Evolutionary conservation across 2,888 invertebrate species (phyloP), one percentile per base, ranked within the genome.

Genomic region (Trissoscelio sp.): DNA sequence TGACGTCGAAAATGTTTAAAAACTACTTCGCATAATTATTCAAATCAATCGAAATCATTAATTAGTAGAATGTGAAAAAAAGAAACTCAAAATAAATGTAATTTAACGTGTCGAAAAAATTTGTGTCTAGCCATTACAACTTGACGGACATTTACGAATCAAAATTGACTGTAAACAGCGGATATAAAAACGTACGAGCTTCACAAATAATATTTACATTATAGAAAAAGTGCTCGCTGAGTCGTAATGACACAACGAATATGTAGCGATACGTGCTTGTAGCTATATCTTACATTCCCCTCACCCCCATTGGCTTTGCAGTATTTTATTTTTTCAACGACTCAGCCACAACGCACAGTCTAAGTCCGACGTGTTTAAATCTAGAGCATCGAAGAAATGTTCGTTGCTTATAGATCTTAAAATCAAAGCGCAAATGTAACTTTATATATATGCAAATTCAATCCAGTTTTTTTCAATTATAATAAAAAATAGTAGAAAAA

Each of bases 311-410:
- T 11, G 31, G 12, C 34, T 62, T 53, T 53, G 24, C 42, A 53
- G 34, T 44, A 18, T 31, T 55, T 64, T 74, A 74, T 74, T 55
- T 64, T 64, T 74, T 74, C 37, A 64, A 22, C 55, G 44, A 51
- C 24, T 48, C 28, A 16, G 2, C 22, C 14, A 39, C 42, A 20
- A 14, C 28, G 18, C 24, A 34, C 11, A 14, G 22, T 16, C 42
- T 18, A 53, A 16, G 37, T 28, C 48, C 11, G 46, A 22, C 0
- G 34, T 39, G 24, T 22, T 42, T 11, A 22, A 55, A 70, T 34
- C 24, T 60, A 28, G 58, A 70, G 51, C 70, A 28, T 14, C 7
- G 39, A 72, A 22, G 51, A 72, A 14, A 12, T 12, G 7, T 18
- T n/a, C n/a, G 12, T 11, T 31, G 7, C 16, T 22, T 66, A 39